These are phyloP conservation scores for Serrognathus titanus DNA, from an alignment of 2,888 invertebrate species.

Conservation along the genomic window DNA sequence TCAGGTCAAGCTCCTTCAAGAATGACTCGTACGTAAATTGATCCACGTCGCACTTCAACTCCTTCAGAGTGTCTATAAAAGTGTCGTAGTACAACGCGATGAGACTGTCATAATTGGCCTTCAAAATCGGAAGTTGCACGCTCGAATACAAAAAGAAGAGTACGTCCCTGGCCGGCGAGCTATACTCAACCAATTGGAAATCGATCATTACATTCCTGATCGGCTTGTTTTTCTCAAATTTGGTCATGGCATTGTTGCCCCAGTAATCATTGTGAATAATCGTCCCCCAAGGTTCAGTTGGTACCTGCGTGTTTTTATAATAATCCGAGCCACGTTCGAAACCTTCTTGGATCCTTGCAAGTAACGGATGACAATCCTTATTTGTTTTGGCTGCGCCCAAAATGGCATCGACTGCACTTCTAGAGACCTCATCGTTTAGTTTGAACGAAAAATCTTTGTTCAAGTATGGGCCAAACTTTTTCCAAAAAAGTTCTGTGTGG, in stretches of 20 bases:
- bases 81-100: slow-evolving; percentile 48
- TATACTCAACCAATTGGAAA: slow-evolving; percentile 54
- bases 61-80: slow-evolving; percentile 34
- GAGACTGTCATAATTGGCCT: slow-evolving; percentile 47
- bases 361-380: not conserved
- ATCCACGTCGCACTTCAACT: slow-evolving; percentile 30
- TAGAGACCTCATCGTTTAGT: not conserved
- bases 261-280: slow-evolving; percentile 57
- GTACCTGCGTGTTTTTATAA: slow-evolving; percentile 30
- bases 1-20: slow-evolving; percentile 41
- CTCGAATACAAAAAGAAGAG: slow-evolving; percentile 54
- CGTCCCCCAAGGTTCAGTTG: slow-evolving; percentile 50
- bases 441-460: slow-evolving; percentile 2
- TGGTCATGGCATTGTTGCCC: slow-evolving; percentile 58
- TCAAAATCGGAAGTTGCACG: slow-evolving; percentile 43
- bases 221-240: slow-evolving; percentile 33
- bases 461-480: slow-evolving; percentile 41
- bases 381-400: slow-evolving; percentile 9
- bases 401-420: slow-evolving; percentile 13
- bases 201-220: slow-evolving; percentile 52
- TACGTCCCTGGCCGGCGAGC: slow-evolving; percentile 52
- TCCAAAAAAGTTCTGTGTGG: slow-evolving; percentile 43
- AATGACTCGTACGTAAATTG: slow-evolving; percentile 44
- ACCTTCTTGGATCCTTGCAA: slow-evolving; percentile 15
- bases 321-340: slow-evolving; percentile 8